Evolutionary conservation across 1,140 invertebrate genomes (phyloP), one percentile per base, ranked within the genome.

Genomic region (Drosophila paulistorum): DNA sequence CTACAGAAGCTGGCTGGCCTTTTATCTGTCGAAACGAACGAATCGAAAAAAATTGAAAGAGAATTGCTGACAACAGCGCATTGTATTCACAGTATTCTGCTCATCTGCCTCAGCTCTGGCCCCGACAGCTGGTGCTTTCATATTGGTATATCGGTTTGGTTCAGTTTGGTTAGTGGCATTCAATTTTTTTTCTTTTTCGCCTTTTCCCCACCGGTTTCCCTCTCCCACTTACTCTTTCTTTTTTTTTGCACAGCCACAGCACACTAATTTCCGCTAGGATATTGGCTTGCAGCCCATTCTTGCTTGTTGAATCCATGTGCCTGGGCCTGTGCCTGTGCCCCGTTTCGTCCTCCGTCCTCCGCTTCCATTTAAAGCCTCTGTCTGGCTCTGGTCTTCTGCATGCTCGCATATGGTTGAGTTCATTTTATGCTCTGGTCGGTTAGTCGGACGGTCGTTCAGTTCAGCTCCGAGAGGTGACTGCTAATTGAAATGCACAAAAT

Each of bases 231-330:
- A 20, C 42, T 58, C 17, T 9, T 14, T 48, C 11, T 45, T 51
- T 23, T 14, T 20, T 48, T 71, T 71, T 57, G 67, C 74, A 63
- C 73, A 81, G 82, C 78, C 72, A 76, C 68, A 71, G 76, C 68
- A 83, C 84, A 87, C 87, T 87, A 87, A 87, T 87, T 87, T 87
- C 83, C 83, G 83, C 65, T 67, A 74, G 83, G 83, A 86, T 86
- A 86, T 86, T 86, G 83, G 79, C 83, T 89, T 87, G 62, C 68
- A 68, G 68, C 60, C 72, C 75, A 68, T 57, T 74, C 64, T 51
- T 65, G 51, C 41, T 42, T 42, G 45, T 20, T 48, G 45, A 45
- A 7, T 17, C 45, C 45, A 9, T 37, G 35, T 37, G 35, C 45
- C 14, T 17, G 35, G 7, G 35, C 2, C 9, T 23, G 17, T 23